Evolutionary conservation across 2,888 invertebrate genomes (phyloP).

Genomic region (Chouioia cunea): DNA sequence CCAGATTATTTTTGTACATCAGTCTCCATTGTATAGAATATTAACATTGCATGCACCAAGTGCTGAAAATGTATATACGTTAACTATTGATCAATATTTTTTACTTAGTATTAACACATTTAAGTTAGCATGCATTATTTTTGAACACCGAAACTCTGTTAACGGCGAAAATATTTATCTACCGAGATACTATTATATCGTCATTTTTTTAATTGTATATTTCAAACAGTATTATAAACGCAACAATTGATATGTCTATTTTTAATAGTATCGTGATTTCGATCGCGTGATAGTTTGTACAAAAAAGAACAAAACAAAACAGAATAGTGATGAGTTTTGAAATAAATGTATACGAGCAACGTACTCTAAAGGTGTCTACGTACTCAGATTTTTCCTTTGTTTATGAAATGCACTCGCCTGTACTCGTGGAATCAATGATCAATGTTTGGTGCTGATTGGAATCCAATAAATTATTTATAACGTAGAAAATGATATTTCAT

Average conservation of each 20-base stretch:
- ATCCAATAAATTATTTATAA: no score
- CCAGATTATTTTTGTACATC: conserved; percentile 28
- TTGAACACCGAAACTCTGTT: conserved; percentile 11
- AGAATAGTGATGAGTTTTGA: conserved; percentile 8
- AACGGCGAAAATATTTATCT: conserved; percentile 6
- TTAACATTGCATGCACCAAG: conserved; percentile 9
- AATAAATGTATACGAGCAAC: conserved; percentile 22
- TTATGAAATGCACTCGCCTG: conserved; percentile 8
- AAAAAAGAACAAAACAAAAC: no score
- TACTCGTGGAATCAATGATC: no score
- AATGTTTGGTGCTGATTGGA: no score
- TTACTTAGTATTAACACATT: background rate
- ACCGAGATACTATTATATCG: conserved; percentile 16
- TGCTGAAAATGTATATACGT: conserved; percentile 6
- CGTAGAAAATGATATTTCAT: no score
- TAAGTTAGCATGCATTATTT: background rate
- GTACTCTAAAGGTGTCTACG: conserved; percentile 11
- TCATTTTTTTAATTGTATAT: no score
- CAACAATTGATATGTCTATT: conserved; percentile 22
- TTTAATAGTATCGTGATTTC: no score
- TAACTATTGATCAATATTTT: no score
- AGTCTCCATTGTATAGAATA: conserved; percentile 35
- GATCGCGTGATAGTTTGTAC: no score
- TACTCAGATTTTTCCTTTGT: conserved; percentile 6
- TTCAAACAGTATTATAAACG: conserved; percentile 8